A percentile compares a stretch with the other conserved stretches of the same genome.
phyloP scores from a whole-genome alignment of 2,797 vertebrate species.

The Eulemur albifrons region DNA sequence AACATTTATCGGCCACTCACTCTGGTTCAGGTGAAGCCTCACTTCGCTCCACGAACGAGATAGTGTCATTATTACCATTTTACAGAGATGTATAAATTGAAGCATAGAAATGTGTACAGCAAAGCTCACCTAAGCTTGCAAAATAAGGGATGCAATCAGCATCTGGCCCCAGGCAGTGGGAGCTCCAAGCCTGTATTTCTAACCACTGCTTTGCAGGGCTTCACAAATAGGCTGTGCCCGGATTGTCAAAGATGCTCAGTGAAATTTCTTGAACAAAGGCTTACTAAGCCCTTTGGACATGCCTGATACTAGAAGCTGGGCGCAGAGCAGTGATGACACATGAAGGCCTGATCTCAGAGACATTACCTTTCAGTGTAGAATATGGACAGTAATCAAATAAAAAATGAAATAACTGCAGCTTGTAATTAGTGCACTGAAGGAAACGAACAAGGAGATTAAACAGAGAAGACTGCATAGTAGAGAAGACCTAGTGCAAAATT shows the following conservation, averaged over 20 bases:
- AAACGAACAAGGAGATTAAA: neutral
- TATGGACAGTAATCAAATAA: neutral
- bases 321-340: neutral
- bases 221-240: neutral
- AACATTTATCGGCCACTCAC: neutral
- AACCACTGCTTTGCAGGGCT: neutral
- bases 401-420: neutral
- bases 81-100: neutral
- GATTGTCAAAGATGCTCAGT: neutral
- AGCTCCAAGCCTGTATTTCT: neutral
- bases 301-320: neutral
- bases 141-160: neutral
- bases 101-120: neutral
- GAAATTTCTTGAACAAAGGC: neutral
- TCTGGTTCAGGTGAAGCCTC: neutral
- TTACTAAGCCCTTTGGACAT: neutral
- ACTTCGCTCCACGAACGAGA: neutral
- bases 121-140: neutral
- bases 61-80: neutral
- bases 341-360: neutral
- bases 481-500: neutral
- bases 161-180: neutral
- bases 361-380: neutral
- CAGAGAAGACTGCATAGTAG: neutral
- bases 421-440: neutral